Conservation (phyloP, 92 coral and sea anemone species). For the Blastomussa wellsi region DNA sequence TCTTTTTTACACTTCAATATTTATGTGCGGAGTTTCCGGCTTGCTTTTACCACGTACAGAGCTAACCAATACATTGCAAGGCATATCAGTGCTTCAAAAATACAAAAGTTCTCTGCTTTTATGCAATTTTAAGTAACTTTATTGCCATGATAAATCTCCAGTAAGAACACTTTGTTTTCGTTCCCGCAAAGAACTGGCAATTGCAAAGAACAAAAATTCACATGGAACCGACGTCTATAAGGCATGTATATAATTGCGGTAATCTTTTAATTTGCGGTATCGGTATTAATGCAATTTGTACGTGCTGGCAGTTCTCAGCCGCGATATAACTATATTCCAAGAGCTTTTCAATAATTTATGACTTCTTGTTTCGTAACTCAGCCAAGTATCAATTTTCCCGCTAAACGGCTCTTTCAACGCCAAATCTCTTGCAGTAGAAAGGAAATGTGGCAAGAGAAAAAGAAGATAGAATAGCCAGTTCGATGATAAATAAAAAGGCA, state of each 20-base stretch:
- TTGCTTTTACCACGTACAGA: neutral
- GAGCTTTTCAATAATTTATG: neutral
- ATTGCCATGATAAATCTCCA: neutral
- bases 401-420: neutral
- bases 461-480: too few species aligned
- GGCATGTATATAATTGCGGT: too few species aligned
- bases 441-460: too few species aligned
- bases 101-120: neutral
- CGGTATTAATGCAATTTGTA: slow-evolving; percentile 5
- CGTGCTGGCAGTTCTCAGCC: slow-evolving; percentile 4
- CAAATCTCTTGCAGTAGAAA: neutral
- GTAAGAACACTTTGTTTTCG: neutral
- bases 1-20: neutral
- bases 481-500: neutral
- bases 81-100: neutral
- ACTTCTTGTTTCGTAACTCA: neutral
- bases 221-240: neutral
- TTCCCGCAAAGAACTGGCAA: neutral
- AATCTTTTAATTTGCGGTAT: neutral
- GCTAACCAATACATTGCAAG: neutral
- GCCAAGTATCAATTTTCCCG: neutral
- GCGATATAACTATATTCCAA: neutral
- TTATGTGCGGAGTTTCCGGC: neutral
- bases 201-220: neutral
- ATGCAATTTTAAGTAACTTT: neutral